phyloP scores from a whole-genome alignment of 2,797 vertebrate species.

The Gallinago solitaria region DNA sequence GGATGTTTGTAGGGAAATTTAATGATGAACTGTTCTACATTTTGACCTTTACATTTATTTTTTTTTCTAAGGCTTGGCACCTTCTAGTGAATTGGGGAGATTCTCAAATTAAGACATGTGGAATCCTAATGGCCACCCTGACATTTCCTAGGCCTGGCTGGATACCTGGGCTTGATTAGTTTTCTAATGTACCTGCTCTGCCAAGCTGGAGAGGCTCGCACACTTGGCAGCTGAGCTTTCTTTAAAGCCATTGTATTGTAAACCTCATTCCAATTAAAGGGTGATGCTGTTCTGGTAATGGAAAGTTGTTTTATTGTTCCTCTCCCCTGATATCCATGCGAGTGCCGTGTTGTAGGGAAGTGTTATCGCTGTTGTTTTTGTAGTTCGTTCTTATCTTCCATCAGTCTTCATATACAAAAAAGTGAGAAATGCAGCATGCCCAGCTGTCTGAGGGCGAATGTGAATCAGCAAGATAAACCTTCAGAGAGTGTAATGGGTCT shows the following conservation, averaged over 20 bases:
- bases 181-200: conserved; percentile 32
- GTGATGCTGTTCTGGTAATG: conserved; percentile 41
- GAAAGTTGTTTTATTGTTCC: conserved; percentile 68
- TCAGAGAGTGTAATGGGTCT: conserved; percentile 6
- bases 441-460: not conserved
- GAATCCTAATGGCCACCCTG: conserved; percentile 58
- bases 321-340: not conserved
- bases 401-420: conserved; percentile 40
- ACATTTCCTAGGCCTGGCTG: conserved; percentile 64
- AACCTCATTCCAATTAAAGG: conserved; percentile 62
- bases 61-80: not conserved
- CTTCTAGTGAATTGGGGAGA: conserved; percentile 3
- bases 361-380: conserved; percentile 12
- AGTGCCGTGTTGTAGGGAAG: conserved; percentile 21
- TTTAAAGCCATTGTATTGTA: conserved; percentile 32
- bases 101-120: conserved; percentile 54
- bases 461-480: conserved; percentile 43
- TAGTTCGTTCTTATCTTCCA: conserved; percentile 34
- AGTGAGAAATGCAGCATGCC: conserved; percentile 26
- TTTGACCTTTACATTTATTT: conserved; percentile 56
- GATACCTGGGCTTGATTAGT: conserved; percentile 57
- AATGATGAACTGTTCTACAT: conserved; percentile 35
- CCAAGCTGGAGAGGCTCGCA: conserved; percentile 15
- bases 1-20: conserved; percentile 51
- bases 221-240: not conserved